These are phyloP conservation scores for Macrochelys suwanniensis DNA, from an alignment of 2,797 vertebrate genomes.

Conservation along the genomic window DNA sequence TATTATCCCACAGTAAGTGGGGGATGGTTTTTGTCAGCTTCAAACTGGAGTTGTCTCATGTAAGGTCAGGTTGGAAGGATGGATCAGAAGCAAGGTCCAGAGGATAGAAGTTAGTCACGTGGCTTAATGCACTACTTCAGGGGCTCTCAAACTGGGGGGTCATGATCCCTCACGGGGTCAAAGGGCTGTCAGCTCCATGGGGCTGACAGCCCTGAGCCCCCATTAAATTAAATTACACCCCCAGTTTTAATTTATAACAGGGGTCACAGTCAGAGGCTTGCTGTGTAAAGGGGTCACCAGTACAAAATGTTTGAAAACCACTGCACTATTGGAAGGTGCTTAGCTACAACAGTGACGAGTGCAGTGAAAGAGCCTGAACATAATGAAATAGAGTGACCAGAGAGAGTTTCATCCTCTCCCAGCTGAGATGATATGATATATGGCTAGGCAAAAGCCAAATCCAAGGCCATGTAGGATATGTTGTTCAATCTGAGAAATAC, in stretches of 20 bases:
- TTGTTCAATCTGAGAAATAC: not conserved
- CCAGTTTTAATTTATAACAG: too few relatives aligned
- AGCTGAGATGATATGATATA: not conserved
- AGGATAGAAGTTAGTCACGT: not conserved
- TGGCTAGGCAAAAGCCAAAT: not conserved
- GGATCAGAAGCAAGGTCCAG: not conserved
- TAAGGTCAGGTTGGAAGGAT: not conserved
- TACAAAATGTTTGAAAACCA: too few relatives aligned
- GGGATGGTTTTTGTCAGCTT: not conserved
- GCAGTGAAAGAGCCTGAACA: not conserved
- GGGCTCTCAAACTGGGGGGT: not conserved
- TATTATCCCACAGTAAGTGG: not conserved
- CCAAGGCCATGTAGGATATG: not conserved
- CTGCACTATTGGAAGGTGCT: not conserved
- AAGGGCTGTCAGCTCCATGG: too few relatives aligned
- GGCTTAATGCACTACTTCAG: not conserved
- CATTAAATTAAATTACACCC: too few relatives aligned
- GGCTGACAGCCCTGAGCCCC: too few relatives aligned
- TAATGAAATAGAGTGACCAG: not conserved
- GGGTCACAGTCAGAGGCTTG: too few relatives aligned
- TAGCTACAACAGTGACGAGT: not conserved
- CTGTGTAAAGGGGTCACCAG: too few relatives aligned
- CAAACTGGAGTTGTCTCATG: not conserved
- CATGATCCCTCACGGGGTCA: too few relatives aligned
- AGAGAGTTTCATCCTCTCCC: not conserved